Conservation (phyloP, 2,113 vertebrate species). For the Trematomus loennbergii region DNA sequence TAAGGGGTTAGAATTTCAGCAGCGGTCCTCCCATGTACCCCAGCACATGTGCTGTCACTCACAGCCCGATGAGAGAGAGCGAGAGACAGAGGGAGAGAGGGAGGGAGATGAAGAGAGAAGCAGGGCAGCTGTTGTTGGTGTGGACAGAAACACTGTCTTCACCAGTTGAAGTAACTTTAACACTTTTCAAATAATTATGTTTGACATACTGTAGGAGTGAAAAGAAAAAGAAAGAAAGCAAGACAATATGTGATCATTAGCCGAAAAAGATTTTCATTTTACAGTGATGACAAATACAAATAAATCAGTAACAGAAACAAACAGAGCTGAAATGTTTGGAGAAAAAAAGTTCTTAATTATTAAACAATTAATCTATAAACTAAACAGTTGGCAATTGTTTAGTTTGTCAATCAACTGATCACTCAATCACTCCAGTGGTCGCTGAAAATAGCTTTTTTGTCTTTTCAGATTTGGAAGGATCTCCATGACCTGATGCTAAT, state of each 20-base stretch:
- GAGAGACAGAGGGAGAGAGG: constrained; percentile 25
- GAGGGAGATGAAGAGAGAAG: constrained; percentile 63
- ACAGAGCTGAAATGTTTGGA: neutral
- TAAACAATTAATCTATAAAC: neutral
- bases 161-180: constrained; percentile 38
- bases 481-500: too few relatives aligned
- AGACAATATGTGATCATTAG: neutral
- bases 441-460: neutral
- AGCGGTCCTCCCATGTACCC: constrained; percentile 72
- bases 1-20: constrained; percentile 78
- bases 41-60: constrained; percentile 84
- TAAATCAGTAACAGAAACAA: neutral
- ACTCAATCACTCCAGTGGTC: neutral
- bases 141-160: constrained; percentile 53
- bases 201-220: constrained; percentile 6
- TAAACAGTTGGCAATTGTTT: neutral
- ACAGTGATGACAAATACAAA: neutral
- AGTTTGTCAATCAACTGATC: neutral
- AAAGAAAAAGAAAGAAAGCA: neutral
- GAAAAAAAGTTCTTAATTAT: neutral
- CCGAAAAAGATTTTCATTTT: neutral
- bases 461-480: neutral
- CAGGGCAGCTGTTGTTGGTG: constrained; percentile 71
- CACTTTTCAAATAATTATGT: neutral
- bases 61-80: constrained; percentile 35